These are phyloP conservation scores for Tetragonisca angustula DNA, from an alignment of 2,888 invertebrate genomes.

Conservation along the genomic window DNA sequence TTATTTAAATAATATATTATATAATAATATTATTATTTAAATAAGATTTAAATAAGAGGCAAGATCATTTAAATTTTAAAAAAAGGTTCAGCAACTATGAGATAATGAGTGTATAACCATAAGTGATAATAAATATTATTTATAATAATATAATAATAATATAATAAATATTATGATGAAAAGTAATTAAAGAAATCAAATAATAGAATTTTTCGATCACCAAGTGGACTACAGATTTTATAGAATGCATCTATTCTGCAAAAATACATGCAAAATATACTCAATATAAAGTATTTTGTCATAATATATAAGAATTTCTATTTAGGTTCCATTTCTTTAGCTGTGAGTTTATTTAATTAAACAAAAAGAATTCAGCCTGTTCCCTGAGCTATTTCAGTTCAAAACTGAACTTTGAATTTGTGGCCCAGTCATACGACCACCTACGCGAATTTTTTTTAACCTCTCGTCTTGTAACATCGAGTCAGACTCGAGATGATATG, in stretches of 20 bases:
- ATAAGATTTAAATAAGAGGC: too few relatives aligned
- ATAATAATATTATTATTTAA: too few relatives aligned
- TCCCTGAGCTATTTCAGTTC: too few relatives aligned
- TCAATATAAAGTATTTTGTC: not conserved
- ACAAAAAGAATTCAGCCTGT: too few relatives aligned
- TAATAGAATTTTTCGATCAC: not conserved
- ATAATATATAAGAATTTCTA: not conserved
- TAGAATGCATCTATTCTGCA: not conserved
- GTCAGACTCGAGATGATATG: not conserved
- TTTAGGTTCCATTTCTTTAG: not conserved
- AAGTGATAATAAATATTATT: not conserved
- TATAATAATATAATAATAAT: not conserved
- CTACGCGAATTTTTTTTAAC: not conserved
- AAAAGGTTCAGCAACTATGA: not conserved
- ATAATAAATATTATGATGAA: not conserved
- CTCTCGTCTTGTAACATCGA: not conserved
- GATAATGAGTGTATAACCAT: not conserved
- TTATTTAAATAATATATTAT: too few relatives aligned
- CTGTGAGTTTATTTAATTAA: not conserved
- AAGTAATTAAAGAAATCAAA: not conserved
- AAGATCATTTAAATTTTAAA: too few relatives aligned
- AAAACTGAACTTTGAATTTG: not conserved
- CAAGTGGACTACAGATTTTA: not conserved
- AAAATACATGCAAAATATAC: not conserved
- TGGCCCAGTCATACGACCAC: not conserved